A percentile compares a stretch with the other conserved stretches of the same genome.
Evolutionary conservation across 2,113 vertebrate species (phyloP).

Genomic region (Chiloscyllium plagiosum): DNA sequence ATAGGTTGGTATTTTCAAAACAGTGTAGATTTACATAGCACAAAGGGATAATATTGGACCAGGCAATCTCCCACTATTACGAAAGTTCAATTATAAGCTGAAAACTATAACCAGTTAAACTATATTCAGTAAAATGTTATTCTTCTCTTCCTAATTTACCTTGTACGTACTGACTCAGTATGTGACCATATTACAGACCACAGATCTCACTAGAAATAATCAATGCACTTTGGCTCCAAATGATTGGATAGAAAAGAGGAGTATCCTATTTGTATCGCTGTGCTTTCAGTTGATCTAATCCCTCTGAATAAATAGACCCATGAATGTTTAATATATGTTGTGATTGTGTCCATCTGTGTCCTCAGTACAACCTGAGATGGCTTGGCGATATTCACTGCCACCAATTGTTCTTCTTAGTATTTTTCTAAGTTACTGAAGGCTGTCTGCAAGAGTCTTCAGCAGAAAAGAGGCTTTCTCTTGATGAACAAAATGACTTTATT

Average conservation of each 20-base stretch:
- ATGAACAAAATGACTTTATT: no score
- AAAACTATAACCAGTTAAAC: not conserved
- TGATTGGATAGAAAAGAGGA: not conserved
- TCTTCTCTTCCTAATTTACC: not conserved
- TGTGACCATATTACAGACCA: not conserved
- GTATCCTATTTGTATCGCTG: not conserved
- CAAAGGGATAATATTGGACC: not conserved
- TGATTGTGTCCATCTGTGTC: no score
- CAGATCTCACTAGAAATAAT: not conserved
- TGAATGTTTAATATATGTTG: no score
- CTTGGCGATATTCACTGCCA: no score
- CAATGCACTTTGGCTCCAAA: not conserved
- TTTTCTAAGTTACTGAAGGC: no score
- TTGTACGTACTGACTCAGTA: not conserved
- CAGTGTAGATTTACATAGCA: not conserved
- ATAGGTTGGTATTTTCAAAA: not conserved
- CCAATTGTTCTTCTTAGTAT: no score
- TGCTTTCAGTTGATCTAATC: not conserved
- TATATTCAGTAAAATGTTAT: not conserved
- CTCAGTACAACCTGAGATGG: no score
- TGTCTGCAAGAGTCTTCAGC: no score
- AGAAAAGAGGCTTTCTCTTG: no score
- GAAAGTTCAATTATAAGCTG: not conserved
- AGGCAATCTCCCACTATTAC: not conserved
- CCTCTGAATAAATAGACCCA: not conserved